Percentiles rank a stretch among this genome's conserved stretches.
Evolutionary conservation across 2,888 invertebrate species (phyloP).

Genomic region (Ichneumon xanthorius): DNA sequence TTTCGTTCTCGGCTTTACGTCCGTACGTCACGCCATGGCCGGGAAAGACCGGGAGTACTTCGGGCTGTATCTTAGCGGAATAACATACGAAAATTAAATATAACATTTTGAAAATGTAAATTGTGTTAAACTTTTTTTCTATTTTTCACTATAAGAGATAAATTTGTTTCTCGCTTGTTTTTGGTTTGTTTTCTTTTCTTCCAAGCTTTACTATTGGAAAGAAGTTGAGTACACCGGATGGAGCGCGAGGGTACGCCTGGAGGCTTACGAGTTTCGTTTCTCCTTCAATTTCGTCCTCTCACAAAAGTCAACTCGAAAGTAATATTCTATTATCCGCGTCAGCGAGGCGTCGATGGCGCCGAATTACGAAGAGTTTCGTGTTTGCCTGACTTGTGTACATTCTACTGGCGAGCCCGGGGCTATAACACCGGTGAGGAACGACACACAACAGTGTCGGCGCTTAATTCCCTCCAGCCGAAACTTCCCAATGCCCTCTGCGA

Average conservation of each 20-base stretch:
- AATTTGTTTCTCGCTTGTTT: neutral
- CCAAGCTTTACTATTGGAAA: neutral
- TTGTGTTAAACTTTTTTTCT: too few species aligned
- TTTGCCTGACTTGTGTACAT: constrained; percentile 44
- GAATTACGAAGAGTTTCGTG: constrained; percentile 32
- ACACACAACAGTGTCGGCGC: neutral
- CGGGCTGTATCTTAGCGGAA: constrained; percentile 7
- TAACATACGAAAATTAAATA: neutral
- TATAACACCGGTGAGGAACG: constrained; percentile 9
- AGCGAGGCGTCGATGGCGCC: constrained; percentile 24
- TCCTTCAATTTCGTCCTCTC: constrained; percentile 19
- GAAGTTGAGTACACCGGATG: neutral
- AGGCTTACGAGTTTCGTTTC: constrained; percentile 23
- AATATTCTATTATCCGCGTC: constrained; percentile 33
- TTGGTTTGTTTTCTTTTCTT: neutral
- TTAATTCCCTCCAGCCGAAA: constrained; percentile 31
- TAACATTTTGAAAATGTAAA: constrained; percentile 1
- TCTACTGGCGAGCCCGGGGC: constrained; percentile 21
- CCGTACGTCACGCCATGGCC: constrained; percentile 33
- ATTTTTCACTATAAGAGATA: too few species aligned
- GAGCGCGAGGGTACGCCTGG: constrained; percentile 9
- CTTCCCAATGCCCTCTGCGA: constrained; percentile 34
- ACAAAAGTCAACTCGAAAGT: constrained; percentile 44
- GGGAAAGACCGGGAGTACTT: constrained; percentile 45
- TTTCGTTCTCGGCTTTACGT: too few species aligned